phyloP scores from a whole-genome alignment of 2,888 invertebrate genomes.

The Adela reaumurella region DNA sequence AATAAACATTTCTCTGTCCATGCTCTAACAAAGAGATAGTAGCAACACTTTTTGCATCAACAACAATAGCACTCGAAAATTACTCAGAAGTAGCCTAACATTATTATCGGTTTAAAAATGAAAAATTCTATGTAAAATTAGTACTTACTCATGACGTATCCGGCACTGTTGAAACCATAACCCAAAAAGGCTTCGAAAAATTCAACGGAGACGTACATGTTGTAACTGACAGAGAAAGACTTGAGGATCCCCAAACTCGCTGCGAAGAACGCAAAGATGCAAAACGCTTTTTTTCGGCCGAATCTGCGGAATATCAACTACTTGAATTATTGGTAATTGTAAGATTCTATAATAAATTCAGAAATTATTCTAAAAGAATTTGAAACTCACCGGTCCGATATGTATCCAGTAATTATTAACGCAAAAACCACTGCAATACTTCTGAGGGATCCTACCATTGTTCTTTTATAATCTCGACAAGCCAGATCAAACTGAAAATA shows the following conservation, averaged over 20 bases:
- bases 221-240: slow-evolving; percentile 51
- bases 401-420: not conserved
- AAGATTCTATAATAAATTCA: no score
- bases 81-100: no score
- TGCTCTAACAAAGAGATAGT: no score
- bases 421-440: not conserved
- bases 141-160: slow-evolving; percentile 38
- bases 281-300: slow-evolving; percentile 54
- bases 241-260: slow-evolving; percentile 49
- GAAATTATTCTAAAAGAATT: no score
- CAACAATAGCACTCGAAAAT: no score
- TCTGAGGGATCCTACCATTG: not conserved
- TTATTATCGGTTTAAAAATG: no score
- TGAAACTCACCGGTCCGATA: not conserved
- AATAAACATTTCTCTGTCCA: no score
- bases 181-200: slow-evolving; percentile 55
- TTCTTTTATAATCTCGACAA: not conserved
- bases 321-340: no score
- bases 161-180: slow-evolving; percentile 55
- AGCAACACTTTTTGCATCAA: no score
- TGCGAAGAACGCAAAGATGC: slow-evolving; percentile 42
- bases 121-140: no score
- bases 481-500: not conserved
- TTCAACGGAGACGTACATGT: slow-evolving; percentile 53
- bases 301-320: slow-evolving; percentile 21